Conservation (phyloP, 2,888 invertebrate genomes). For the Didymodactylos carnosus region DNA sequence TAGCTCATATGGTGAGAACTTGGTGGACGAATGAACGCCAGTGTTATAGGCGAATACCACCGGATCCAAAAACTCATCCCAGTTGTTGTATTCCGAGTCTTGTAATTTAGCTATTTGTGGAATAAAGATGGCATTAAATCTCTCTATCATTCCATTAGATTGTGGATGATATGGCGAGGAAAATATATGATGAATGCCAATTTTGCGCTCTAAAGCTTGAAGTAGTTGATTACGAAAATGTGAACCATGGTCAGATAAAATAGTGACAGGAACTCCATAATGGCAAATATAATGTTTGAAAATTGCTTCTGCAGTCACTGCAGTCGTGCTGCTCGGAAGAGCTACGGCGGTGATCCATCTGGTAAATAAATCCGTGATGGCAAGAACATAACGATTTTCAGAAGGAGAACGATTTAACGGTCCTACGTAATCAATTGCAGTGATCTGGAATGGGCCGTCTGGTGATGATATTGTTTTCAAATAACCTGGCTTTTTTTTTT, state of each 20-base stretch:
- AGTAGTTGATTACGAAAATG: background rate
- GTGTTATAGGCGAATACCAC: no score
- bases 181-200: constrained; percentile 16
- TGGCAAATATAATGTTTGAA: background rate
- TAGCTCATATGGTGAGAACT: no score
- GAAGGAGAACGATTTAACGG: no score
- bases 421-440: no score
- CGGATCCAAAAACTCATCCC: no score
- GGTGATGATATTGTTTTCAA: no score
- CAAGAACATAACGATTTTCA: no score
- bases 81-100: no score
- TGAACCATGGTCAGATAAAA: background rate
- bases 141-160: constrained; percentile 15
- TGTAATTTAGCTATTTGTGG: no score
- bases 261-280: background rate
- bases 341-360: background rate
- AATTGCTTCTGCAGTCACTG: background rate
- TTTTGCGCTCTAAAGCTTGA: constrained; percentile 15
- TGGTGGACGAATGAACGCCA: no score
- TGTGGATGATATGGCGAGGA: constrained; percentile 16
- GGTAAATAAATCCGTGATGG: background rate
- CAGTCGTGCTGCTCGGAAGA: background rate
- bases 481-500: no score
- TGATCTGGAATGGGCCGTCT: no score
- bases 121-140: constrained; percentile 13